Conservation (phyloP, 2,797 vertebrate species). For the Perodicticus potto region DNA sequence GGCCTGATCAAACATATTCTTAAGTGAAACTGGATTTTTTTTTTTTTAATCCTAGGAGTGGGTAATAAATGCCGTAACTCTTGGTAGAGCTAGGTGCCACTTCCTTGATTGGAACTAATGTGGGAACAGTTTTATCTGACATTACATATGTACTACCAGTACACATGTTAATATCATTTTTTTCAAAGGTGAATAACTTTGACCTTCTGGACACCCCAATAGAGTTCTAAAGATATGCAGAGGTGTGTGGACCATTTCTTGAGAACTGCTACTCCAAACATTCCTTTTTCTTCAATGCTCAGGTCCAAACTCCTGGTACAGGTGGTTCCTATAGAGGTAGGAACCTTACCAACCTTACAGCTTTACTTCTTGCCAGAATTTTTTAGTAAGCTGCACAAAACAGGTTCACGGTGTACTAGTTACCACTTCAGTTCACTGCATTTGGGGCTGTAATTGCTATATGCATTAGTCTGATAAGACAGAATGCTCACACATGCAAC, state of each 20-base stretch:
- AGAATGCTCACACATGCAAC: too few species aligned
- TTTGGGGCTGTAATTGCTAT: background rate
- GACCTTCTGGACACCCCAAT: background rate
- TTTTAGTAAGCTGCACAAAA: background rate
- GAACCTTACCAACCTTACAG: background rate
- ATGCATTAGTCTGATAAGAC: background rate
- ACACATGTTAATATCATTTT: background rate
- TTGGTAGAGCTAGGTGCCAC: background rate
- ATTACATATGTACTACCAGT: background rate
- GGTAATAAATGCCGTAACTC: background rate
- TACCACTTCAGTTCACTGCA: background rate
- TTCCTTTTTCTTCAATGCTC: background rate
- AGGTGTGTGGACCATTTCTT: background rate
- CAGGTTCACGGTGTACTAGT: background rate
- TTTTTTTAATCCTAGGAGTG: background rate
- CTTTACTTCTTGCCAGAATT: background rate
- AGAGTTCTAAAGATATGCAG: background rate
- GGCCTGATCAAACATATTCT: background rate
- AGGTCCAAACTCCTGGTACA: background rate
- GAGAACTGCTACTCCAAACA: background rate
- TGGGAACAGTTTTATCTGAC: background rate
- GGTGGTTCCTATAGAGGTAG: rapidly evolving
- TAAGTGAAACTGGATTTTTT: background rate
- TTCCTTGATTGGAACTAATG: background rate
- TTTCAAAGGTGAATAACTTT: background rate